Percentiles rank a stretch among this genome's conserved stretches.
These are phyloP conservation scores for Ichneumoninae sp. DNA, from an alignment of 2,888 invertebrate species.

Conservation along the genomic window DNA sequence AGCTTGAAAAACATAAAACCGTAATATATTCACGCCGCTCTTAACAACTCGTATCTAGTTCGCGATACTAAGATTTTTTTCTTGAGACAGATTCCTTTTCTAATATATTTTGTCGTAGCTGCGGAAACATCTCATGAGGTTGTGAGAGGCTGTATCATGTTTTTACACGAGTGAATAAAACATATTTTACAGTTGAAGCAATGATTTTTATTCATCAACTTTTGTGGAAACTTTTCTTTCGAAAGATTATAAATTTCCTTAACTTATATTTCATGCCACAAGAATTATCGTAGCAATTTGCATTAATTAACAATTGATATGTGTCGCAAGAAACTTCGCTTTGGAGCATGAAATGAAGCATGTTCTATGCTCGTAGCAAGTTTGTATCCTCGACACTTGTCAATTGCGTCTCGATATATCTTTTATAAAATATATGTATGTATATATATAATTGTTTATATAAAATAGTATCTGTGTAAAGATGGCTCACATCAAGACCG, in stretches of 20 bases:
- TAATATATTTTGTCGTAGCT: conserved; percentile 34
- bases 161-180: conserved; percentile 43
- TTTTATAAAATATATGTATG: conserved; percentile 25
- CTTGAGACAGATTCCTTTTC: not conserved
- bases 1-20: conserved; percentile 24
- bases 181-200: conserved; percentile 22
- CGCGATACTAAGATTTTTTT: conserved; percentile 6
- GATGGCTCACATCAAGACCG: conserved; percentile 1
- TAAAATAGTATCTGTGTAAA: not conserved
- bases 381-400: not conserved
- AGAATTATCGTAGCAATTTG: not conserved
- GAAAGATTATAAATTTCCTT: not conserved
- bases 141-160: conserved; percentile 14
- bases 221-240: not conserved
- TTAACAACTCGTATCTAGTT: conserved; percentile 28
- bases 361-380: not conserved
- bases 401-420: not conserved
- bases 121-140: conserved; percentile 4
- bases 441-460: not conserved
- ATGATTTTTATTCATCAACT: conserved; percentile 19
- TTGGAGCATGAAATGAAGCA: not conserved
- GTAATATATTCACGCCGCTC: conserved; percentile 16
- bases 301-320: not conserved
- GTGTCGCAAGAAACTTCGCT: not conserved
- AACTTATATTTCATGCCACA: not conserved